These are phyloP conservation scores for Penaeus chinensis DNA, from an alignment of 1,140 invertebrate species.

Conservation along the genomic window DNA sequence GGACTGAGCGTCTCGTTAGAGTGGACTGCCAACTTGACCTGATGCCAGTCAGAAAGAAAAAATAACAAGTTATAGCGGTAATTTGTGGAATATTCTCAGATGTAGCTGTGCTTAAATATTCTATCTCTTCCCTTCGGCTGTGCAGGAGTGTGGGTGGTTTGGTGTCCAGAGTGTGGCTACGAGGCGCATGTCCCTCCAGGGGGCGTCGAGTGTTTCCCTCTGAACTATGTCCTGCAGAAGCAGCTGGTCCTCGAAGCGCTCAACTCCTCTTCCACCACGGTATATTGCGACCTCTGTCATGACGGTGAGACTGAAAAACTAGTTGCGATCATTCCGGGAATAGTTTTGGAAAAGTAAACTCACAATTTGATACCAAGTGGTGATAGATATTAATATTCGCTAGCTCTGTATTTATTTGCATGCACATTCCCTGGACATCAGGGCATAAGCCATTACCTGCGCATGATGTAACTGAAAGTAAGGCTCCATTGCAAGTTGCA, in stretches of 20 bases:
- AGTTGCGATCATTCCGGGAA: background rate
- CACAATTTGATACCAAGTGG: background rate
- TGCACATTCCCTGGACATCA: no score
- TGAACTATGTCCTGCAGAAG: constrained; percentile 73
- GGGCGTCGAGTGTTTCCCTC: constrained; percentile 71
- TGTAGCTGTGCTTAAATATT: background rate
- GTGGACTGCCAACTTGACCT: no score
- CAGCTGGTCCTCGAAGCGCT: constrained; percentile 70
- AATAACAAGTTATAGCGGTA: background rate
- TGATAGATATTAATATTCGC: no score
- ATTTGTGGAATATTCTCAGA: background rate
- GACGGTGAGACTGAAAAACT: constrained; percentile 23
- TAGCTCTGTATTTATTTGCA: no score
- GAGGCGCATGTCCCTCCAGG: constrained; percentile 70
- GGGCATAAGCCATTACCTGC: no score
- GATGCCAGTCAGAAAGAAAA: background rate
- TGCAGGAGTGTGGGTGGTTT: constrained; percentile 64
- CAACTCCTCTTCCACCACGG: constrained; percentile 68
- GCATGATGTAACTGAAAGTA: no score
- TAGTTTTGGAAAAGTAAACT: background rate
- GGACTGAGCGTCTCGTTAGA: no score
- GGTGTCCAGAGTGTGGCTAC: constrained; percentile 72
- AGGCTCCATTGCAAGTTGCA: no score
- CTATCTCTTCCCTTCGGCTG: background rate
- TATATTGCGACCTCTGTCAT: constrained; percentile 73